Conservation (phyloP, 2,113 vertebrate genomes). For the Centropristis striata region DNA sequence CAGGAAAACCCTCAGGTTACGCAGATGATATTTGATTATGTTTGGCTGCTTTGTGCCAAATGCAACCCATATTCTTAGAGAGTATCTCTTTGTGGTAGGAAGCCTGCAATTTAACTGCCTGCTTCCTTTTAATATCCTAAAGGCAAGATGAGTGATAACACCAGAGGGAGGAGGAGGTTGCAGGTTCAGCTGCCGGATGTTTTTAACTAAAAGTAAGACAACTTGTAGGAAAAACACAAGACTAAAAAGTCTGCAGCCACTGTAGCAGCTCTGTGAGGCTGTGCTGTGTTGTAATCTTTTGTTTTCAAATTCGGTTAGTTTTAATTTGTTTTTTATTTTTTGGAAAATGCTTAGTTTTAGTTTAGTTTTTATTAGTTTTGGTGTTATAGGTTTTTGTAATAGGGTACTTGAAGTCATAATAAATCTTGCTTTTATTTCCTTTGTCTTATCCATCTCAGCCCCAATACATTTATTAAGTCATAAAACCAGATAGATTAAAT, state of each 20-base stretch:
- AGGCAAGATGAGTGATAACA: slow-evolving; percentile 36
- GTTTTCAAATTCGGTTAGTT: too few species aligned
- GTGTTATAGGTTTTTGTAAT: too few species aligned
- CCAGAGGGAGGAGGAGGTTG: slow-evolving; percentile 21
- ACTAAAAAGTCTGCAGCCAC: not conserved
- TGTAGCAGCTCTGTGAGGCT: not conserved
- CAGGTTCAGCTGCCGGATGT: slow-evolving; percentile 39
- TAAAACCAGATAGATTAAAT: too few species aligned
- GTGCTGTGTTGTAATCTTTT: too few species aligned
- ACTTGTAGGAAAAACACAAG: slow-evolving; percentile 10
- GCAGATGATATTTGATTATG: slow-evolving; percentile 31
- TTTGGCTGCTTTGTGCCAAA: slow-evolving; percentile 19
- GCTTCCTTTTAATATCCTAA: slow-evolving; percentile 22
- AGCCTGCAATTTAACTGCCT: slow-evolving; percentile 53
- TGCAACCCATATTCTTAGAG: slow-evolving; percentile 26
- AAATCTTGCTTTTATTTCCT: too few species aligned
- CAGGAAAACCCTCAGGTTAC: slow-evolving; percentile 48
- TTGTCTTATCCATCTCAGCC: too few species aligned
- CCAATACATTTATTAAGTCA: too few species aligned
- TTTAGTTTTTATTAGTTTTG: too few species aligned
- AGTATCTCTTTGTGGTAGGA: slow-evolving; percentile 11
- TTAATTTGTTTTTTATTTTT: too few species aligned
- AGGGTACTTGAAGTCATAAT: too few species aligned
- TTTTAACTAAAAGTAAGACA: slow-evolving; percentile 35
- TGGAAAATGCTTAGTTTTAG: too few species aligned